These are phyloP conservation scores for Stichopus horrens DNA, from an alignment of 53 echinoderm and acorn worm genomes.

Conservation along the genomic window DNA sequence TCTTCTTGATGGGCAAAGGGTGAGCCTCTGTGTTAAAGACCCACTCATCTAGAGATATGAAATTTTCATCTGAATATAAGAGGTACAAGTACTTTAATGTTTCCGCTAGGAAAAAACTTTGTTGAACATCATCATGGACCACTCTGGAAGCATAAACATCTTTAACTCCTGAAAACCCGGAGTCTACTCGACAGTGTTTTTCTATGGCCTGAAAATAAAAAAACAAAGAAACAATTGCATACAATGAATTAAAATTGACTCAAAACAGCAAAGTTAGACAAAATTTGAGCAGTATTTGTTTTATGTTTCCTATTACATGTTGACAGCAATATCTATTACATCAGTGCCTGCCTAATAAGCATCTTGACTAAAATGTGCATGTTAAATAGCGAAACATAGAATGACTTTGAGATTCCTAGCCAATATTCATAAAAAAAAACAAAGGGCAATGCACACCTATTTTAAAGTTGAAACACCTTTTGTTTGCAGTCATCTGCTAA, in stretches of 20 bases:
- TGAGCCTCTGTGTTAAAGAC: constrained; percentile 97
- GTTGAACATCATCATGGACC: constrained; percentile 94
- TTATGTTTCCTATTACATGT: too few species aligned
- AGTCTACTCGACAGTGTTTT: constrained; percentile 81
- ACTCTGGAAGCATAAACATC: constrained; percentile 91
- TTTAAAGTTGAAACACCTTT: too few species aligned
- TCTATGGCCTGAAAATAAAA: constrained; percentile 73
- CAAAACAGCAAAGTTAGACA: too few species aligned
- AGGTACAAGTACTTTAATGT: constrained; percentile 97
- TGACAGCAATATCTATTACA: too few species aligned
- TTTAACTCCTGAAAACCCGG: constrained; percentile 90
- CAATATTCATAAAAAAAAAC: too few species aligned
- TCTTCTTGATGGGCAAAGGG: constrained; percentile 70
- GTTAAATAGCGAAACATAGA: too few species aligned
- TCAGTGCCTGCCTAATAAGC: too few species aligned
- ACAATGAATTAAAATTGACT: neutral
- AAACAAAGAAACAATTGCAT: neutral
- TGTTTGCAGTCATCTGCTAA: too few species aligned
- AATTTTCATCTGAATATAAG: constrained; percentile 85
- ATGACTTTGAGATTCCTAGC: too few species aligned
- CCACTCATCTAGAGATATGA: constrained; percentile 91
- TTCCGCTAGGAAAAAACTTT: constrained; percentile 97
- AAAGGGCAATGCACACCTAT: too few species aligned
- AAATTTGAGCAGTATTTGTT: too few species aligned
- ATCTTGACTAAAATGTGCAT: too few species aligned